A percentile compares a stretch with the other conserved stretches of the same genome.
Conservation (phyloP, 1,140 invertebrate genomes). For the Thereuonema tuberculata region DNA sequence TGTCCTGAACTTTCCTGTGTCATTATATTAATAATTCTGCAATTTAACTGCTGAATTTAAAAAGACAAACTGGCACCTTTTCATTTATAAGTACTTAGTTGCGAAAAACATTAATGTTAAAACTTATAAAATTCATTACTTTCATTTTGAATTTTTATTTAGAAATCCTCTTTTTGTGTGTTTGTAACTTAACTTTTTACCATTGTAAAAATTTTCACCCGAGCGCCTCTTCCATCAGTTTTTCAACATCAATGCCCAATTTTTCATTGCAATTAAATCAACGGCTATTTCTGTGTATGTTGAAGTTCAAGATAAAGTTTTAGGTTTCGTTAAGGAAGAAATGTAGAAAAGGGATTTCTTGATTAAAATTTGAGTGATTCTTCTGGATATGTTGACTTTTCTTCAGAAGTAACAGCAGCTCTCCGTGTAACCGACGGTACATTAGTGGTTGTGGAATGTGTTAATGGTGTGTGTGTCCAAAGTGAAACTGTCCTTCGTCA, state of each 20-base stretch:
- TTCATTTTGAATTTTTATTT: too few relatives aligned
- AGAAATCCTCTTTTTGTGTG: too few relatives aligned
- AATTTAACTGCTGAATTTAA: too few relatives aligned
- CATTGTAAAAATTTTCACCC: too few relatives aligned
- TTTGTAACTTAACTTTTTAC: too few relatives aligned
- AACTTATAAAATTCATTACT: too few relatives aligned
- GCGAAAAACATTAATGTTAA: too few relatives aligned
- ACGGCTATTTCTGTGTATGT: slow-evolving; percentile 99
- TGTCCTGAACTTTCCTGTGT: too few relatives aligned
- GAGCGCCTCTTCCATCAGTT: background rate
- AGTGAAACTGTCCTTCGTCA: slow-evolving; percentile 47
- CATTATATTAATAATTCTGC: too few relatives aligned
- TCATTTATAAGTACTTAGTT: too few relatives aligned
- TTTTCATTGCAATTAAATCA: slow-evolving; percentile 29
- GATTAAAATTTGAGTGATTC: slow-evolving; percentile 63
- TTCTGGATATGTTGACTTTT: slow-evolving; percentile 48
- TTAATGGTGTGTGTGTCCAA: slow-evolving; percentile 47
- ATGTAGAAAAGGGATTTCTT: slow-evolving; percentile 93
- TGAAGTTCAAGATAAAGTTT: slow-evolving; percentile 81
- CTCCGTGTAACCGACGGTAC: slow-evolving; percentile 48
- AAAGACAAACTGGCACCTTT: too few relatives aligned
- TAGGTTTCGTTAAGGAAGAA: slow-evolving; percentile 69
- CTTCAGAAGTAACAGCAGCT: slow-evolving; percentile 46
- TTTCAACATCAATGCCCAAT: background rate
- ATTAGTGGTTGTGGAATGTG: slow-evolving; percentile 46